phyloP scores from a whole-genome alignment of 2,113 vertebrate genomes.

The Scomber colias region DNA sequence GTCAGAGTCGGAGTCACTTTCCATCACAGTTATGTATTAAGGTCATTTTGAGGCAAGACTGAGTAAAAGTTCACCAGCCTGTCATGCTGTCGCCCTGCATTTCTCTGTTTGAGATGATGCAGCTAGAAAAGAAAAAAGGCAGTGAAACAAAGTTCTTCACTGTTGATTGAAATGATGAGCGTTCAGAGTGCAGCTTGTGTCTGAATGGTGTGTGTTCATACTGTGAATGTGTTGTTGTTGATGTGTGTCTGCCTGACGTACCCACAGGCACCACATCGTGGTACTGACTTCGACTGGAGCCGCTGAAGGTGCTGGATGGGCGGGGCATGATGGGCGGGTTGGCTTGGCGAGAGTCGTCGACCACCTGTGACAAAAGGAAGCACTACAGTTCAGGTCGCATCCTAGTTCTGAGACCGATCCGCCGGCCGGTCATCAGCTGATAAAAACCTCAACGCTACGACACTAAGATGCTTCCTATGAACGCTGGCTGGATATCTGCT shows the following conservation, averaged over 20 bases:
- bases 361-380: constrained; percentile 87
- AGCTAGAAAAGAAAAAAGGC: too few species aligned
- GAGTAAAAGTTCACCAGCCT: too few species aligned
- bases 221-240: neutral
- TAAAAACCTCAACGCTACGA: too few species aligned
- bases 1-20: too few species aligned
- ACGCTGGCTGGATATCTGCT: neutral
- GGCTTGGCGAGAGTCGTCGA: constrained; percentile 93
- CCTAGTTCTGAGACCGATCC: constrained; percentile 55
- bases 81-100: too few species aligned
- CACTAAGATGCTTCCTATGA: neutral
- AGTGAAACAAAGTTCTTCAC: too few species aligned
- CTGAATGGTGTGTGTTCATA: neutral
- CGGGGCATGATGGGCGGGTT: constrained; percentile 91
- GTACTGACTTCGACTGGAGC: constrained; percentile 93
- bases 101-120: too few species aligned
- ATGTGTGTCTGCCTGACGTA: constrained; percentile 78
- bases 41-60: too few species aligned
- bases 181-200: neutral
- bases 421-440: neutral
- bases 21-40: too few species aligned
- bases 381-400: constrained; percentile 68
- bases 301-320: constrained; percentile 95
- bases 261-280: constrained; percentile 97
- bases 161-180: too few species aligned